Evolutionary conservation across 2,797 vertebrate species (phyloP).

Genomic region (Chiloscyllium punctatum): DNA sequence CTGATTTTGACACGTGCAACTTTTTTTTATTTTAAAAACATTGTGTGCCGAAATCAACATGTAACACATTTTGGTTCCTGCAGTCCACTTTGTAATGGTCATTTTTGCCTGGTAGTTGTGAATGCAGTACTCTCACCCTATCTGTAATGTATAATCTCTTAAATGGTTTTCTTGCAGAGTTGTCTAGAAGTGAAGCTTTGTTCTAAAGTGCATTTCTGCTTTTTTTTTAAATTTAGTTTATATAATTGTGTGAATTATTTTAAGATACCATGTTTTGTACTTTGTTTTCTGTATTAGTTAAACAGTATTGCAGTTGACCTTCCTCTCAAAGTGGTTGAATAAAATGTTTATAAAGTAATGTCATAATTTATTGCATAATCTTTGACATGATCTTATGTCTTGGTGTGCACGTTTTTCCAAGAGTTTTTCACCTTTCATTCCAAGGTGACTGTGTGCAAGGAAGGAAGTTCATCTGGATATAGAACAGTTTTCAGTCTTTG

Average conservation of each 20-base stretch:
- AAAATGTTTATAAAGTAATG: conserved; percentile 36
- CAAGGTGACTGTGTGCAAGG: background rate
- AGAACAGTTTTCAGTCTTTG: background rate
- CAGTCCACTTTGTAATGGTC: background rate
- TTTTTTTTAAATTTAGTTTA: conserved; percentile 26
- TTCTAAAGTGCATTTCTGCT: conserved; percentile 26
- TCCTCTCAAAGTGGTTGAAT: conserved; percentile 33
- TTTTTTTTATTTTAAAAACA: background rate
- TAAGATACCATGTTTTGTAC: conserved; percentile 28
- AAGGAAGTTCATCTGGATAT: background rate
- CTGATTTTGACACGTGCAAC: background rate
- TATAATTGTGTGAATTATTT: conserved; percentile 38
- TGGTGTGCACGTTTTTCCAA: background rate
- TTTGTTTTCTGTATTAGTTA: conserved; percentile 36
- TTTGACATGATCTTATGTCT: background rate
- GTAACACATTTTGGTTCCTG: background rate
- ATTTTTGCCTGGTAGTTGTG: conserved; percentile 31
- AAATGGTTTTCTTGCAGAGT: conserved; percentile 8
- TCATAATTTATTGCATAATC: background rate
- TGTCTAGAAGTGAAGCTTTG: conserved; percentile 35
- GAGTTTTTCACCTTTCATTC: background rate
- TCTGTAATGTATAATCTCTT: conserved; percentile 28
- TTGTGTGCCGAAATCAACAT: background rate
- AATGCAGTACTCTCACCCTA: conserved; percentile 1
- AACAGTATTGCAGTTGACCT: conserved; percentile 27